Evolutionary conservation across 2,888 invertebrate species (phyloP).

Genomic region (Nomada ferruginata): DNA sequence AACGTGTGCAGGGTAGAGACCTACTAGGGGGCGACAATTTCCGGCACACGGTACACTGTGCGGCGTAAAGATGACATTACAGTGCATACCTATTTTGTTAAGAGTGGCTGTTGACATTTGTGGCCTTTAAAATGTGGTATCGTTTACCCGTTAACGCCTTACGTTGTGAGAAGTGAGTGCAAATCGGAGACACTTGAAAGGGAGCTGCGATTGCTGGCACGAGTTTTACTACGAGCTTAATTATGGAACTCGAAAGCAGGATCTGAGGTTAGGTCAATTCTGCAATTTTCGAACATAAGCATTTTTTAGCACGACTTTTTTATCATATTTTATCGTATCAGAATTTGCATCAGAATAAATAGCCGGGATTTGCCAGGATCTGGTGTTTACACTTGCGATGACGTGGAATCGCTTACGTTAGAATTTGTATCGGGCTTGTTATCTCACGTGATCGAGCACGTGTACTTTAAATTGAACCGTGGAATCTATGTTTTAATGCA

Average conservation of each 20-base stretch:
- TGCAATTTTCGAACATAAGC: not conserved
- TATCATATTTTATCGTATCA: not conserved
- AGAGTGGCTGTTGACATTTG: not conserved
- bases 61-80: not conserved
- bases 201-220: slow-evolving; percentile 3
- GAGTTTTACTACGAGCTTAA: not conserved
- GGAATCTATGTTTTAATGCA: not conserved
- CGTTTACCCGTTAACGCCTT: not conserved
- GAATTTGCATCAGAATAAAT: not conserved
- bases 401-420: not conserved
- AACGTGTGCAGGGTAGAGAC: too few species aligned
- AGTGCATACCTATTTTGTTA: not conserved
- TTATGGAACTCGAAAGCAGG: too few species aligned
- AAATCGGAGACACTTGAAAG: not conserved
- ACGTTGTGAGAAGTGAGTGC: slow-evolving; percentile 4
- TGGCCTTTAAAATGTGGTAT: not conserved
- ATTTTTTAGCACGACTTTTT: not conserved
- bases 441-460: slow-evolving; percentile 39
- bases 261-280: slow-evolving; percentile 27
- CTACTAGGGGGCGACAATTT: not conserved
- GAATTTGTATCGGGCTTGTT: not conserved
- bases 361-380: not conserved
- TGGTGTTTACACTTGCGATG: not conserved
- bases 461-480: not conserved
- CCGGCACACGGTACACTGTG: not conserved